Evolutionary conservation across 2,797 vertebrate species (phyloP).

Genomic region (Cyclopterus lumpus): DNA sequence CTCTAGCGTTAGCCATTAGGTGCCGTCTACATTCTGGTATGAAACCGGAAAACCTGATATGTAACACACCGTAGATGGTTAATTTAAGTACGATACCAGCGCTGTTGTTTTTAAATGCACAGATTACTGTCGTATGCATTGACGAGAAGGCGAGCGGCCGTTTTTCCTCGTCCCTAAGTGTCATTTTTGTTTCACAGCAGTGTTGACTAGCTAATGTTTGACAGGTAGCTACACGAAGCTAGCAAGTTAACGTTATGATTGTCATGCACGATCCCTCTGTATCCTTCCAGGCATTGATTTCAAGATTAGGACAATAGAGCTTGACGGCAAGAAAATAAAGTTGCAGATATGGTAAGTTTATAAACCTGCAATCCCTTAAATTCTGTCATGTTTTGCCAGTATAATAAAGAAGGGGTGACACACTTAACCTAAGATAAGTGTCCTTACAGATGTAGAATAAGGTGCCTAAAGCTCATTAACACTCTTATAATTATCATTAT

Average conservation of each 20-base stretch:
- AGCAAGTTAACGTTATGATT: conserved; percentile 47
- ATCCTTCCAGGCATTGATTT: conserved; percentile 92
- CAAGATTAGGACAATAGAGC: conserved; percentile 97
- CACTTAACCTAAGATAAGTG: neutral
- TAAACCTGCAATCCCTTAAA: neutral
- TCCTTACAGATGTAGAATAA: neutral
- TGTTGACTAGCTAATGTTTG: conserved; percentile 16
- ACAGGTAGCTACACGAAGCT: conserved; percentile 17
- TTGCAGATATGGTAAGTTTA: conserved; percentile 95
- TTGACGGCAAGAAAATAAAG: conserved; percentile 97
- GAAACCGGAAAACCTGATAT: conserved; percentile 42
- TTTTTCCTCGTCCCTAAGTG: fast-evolving
- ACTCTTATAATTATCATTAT: neutral
- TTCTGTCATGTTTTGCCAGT: neutral
- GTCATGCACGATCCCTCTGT: conserved; percentile 33
- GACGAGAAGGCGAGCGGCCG: neutral
- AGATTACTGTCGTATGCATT: fast-evolving
- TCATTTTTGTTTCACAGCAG: neutral
- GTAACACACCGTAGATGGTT: neutral
- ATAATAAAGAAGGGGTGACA: neutral
- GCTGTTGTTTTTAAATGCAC: neutral
- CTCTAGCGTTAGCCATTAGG: conserved; percentile 22
- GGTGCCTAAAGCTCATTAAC: neutral
- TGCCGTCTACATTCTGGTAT: conserved; percentile 41
- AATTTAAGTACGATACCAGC: neutral